Conservation (phyloP, 2,113 vertebrate species). For the Microtus pennsylvanicus region DNA sequence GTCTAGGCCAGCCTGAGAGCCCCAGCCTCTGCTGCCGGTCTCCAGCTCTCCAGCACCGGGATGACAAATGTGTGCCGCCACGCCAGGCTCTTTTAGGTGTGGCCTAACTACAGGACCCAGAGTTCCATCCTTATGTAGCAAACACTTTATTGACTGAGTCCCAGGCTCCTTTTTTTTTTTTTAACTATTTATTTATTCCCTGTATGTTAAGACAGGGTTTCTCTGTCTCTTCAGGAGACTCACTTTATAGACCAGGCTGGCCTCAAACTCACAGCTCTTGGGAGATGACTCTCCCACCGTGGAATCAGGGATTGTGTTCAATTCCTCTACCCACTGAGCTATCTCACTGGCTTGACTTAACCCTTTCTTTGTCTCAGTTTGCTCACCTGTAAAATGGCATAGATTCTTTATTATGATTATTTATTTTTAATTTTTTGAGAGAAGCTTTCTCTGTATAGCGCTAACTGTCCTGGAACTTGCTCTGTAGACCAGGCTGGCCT, state of each 20-base stretch:
- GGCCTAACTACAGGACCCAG: background rate
- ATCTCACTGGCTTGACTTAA: background rate
- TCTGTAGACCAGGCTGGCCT: background rate
- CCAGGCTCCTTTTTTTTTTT: background rate
- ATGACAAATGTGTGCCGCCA: background rate
- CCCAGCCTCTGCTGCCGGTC: background rate
- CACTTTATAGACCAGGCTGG: no score
- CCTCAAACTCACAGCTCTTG: no score
- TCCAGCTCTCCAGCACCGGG: background rate
- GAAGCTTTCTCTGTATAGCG: background rate
- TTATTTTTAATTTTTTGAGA: background rate
- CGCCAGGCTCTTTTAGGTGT: background rate
- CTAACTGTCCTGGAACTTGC: background rate
- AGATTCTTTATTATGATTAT: background rate
- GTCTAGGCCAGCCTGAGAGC: background rate
- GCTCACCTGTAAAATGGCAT: background rate
- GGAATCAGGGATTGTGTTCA: background rate
- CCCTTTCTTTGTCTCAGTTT: constrained; percentile 7
- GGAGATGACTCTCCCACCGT: background rate
- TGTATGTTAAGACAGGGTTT: no score
- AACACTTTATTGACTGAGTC: background rate
- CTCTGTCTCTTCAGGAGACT: no score
- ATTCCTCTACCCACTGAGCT: background rate
- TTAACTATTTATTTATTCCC: no score
- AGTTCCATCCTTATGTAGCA: no score